phyloP scores from a whole-genome alignment of 2,113 vertebrate species.

The Cnemophilus loriae region DNA sequence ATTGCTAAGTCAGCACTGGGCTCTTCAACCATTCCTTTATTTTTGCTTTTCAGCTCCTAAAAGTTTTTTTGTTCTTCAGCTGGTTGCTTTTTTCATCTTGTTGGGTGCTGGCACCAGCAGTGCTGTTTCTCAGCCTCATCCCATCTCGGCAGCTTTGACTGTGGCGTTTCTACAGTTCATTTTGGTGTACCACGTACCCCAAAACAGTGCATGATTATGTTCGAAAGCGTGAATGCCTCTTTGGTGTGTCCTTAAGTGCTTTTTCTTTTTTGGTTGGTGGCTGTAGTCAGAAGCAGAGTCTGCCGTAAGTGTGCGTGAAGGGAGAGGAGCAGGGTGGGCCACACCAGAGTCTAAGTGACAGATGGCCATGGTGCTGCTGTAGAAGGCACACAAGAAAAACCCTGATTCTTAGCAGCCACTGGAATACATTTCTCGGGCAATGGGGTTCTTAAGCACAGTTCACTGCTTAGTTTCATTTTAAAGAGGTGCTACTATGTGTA shows the following conservation, averaged over 20 bases:
- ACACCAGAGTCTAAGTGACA: rapidly evolving
- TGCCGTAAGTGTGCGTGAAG: rapidly evolving
- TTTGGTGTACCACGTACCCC: background rate
- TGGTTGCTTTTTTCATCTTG: background rate
- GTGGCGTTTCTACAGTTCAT: background rate
- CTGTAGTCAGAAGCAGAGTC: no score
- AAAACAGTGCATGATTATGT: background rate
- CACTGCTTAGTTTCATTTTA: background rate
- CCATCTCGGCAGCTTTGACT: background rate
- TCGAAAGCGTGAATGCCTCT: rapidly evolving
- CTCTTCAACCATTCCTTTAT: rapidly evolving
- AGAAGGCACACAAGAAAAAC: rapidly evolving
- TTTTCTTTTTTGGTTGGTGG: rapidly evolving
- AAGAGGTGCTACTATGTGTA: rapidly evolving
- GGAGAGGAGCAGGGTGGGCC: no score
- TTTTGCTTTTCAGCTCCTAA: background rate
- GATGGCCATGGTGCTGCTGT: rapidly evolving
- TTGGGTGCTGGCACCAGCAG: no score
- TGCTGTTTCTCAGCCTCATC: background rate
- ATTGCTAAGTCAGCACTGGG: no score
- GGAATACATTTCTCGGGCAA: rapidly evolving
- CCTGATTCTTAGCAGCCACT: background rate
- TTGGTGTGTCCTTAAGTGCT: no score
- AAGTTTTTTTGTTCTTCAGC: rapidly evolving
- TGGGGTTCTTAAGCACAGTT: background rate